Percentiles rank a stretch among this genome's conserved stretches.
phyloP scores from a whole-genome alignment of 2,797 vertebrate species.

The Scleropages formosus region DNA sequence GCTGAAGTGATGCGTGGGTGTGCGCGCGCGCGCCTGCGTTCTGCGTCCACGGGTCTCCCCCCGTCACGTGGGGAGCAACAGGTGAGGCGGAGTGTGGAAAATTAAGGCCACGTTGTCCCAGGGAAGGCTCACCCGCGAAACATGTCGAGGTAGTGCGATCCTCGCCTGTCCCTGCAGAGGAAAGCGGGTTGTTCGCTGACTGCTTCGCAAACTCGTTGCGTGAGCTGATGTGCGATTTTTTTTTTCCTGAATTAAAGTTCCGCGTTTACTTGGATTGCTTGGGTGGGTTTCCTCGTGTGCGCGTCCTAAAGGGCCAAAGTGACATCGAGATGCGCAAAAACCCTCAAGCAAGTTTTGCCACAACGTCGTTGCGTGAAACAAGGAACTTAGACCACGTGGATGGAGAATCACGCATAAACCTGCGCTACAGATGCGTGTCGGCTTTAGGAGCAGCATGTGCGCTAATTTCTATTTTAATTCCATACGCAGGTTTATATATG shows the following conservation, averaged over 20 bases:
- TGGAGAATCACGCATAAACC: not conserved
- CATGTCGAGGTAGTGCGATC: not conserved
- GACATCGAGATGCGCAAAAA: not conserved
- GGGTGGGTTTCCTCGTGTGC: not conserved
- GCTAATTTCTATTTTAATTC: conserved; percentile 4
- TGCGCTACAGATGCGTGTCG: not conserved
- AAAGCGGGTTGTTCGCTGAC: not conserved
- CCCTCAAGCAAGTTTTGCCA: too few relatives aligned
- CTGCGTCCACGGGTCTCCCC: conserved; percentile 55
- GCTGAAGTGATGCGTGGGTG: conserved; percentile 50
- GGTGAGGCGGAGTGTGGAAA: conserved; percentile 47
- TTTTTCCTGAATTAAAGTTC: not conserved
- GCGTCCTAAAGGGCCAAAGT: not conserved
- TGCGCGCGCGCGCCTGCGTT: conserved; percentile 41
- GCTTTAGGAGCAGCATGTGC: not conserved
- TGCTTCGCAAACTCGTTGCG: conserved; percentile 20
- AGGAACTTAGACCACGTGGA: not conserved
- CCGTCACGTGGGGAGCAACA: conserved; percentile 46
- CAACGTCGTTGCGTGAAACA: too few relatives aligned
- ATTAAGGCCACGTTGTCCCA: not conserved
- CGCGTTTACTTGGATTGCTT: not conserved
- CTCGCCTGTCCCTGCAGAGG: not conserved
- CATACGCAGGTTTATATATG: too few relatives aligned
- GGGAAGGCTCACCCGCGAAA: not conserved
- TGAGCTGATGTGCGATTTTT: not conserved